Evolutionary conservation across 2,113 vertebrate genomes (phyloP).

Genomic region (Bungarus multicinctus): DNA sequence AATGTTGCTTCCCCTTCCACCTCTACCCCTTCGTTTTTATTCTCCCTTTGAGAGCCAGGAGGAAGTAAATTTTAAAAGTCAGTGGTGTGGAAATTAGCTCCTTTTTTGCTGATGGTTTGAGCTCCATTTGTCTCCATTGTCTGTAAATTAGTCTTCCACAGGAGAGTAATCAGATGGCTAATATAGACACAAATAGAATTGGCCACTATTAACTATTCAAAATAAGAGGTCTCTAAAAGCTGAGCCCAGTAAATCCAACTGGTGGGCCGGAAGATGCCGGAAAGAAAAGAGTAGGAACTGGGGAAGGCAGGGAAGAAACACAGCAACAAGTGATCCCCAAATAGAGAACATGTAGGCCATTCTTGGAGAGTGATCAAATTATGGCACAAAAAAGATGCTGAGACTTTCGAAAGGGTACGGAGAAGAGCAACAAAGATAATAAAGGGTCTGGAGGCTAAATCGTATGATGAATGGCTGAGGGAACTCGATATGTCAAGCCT

Average conservation of each 20-base stretch:
- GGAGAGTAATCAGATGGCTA: slow-evolving; percentile 63
- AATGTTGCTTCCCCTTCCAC: not conserved
- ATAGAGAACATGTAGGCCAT: not conserved
- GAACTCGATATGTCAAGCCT: no score
- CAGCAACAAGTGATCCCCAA: not conserved
- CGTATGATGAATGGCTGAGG: no score
- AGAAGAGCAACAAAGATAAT: no score
- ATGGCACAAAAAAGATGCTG: no score
- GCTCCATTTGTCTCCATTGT: slow-evolving; percentile 62
- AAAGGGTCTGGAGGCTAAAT: no score
- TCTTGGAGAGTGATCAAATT: no score
- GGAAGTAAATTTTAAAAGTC: slow-evolving; percentile 51
- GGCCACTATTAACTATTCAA: slow-evolving; percentile 47
- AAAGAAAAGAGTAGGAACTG: not conserved
- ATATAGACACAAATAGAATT: slow-evolving; percentile 55
- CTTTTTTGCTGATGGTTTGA: slow-evolving; percentile 57
- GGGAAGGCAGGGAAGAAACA: not conserved
- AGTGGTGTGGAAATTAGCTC: slow-evolving; percentile 52
- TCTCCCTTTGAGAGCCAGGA: not conserved
- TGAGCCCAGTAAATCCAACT: not conserved
- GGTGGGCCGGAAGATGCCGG: not conserved
- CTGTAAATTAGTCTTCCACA: slow-evolving; percentile 59
- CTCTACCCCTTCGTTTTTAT: not conserved
- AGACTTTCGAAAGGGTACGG: no score
- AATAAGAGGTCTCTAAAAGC: slow-evolving; percentile 32